Base-by-base conservation (phyloP, 2,113 vertebrate genomes). In the Plotosus lineatus region DNA sequence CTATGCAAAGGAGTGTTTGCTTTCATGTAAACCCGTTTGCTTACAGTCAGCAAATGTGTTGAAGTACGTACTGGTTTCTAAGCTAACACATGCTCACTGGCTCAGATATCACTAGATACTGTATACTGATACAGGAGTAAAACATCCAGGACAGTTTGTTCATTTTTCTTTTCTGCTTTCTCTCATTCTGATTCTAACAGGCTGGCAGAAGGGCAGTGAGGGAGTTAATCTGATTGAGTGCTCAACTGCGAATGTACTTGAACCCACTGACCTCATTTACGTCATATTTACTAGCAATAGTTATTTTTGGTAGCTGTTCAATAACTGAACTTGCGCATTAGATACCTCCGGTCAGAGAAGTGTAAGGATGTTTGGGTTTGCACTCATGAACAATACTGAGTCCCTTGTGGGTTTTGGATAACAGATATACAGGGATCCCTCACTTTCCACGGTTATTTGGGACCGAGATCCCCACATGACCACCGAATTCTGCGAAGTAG, bases 31-130 rank as follows among this genome's bases (percentile, higher is more conserved):
- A 23, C 28, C 31, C 40, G 46, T 65, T 75, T 63, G 56, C 72
- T 6, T 56, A 75, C 36, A 44, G 48, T 81, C 80, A 76, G 80
- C 61, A 82, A 56, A 76, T 56, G 6, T 40, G 33, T 15, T 31
- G 60, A 75, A 75, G 66, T 82, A 78, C 61, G 65, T 78, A 68
- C 80, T 66, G 80, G 80, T 81, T 76, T 75, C 23, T 55, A 50
- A 55, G 38, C n/a, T 19, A 71, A 73, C 79, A 81, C 33, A 44
- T 51, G 28, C 56, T 53, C 75, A 73, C 12, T 50, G 56, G 28
- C 69, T 79, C 17, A 68, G 66, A 50, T 46, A 79, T 75, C 38
- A 46, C 33, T 51, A 14, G 28, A 60, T 40, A n/a, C n/a, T n/a
- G n/a, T n/a, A 56, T 75, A 28, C 75, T 75, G 71, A 65, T 65